Evolutionary conservation across 2,113 vertebrate genomes (phyloP).

Genomic region (Plestiodon gilberti): DNA sequence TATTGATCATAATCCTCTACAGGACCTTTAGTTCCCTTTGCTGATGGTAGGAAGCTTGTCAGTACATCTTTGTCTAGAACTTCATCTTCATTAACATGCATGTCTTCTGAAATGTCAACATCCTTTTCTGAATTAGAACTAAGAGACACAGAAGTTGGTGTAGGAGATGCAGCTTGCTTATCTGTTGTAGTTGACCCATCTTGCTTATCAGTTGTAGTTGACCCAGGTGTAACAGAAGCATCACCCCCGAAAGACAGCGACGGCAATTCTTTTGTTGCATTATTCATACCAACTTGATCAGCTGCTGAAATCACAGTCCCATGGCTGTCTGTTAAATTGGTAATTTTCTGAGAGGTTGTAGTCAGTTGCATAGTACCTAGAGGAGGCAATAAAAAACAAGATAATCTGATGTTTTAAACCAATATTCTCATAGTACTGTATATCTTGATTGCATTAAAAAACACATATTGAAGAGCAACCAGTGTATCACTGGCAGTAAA

Average conservation of each 20-base stretch:
- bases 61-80: conserved; percentile 47
- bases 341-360: fast-evolving
- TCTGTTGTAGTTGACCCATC: conserved; percentile 9
- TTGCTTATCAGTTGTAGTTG: conserved; percentile 31
- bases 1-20: conserved; percentile 61
- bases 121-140: conserved; percentile 54
- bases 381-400: conserved; percentile 34
- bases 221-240: background rate
- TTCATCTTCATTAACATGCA: conserved; percentile 71
- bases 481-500: background rate
- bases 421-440: background rate
- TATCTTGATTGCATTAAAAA: background rate
- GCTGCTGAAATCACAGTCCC: conserved; percentile 54
- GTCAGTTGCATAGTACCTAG: fast-evolving
- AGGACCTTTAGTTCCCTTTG: conserved; percentile 67
- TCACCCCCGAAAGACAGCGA: background rate
- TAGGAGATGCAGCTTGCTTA: background rate
- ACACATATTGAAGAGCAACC: background rate
- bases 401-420: background rate
- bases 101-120: conserved; percentile 66
- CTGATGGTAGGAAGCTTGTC: conserved; percentile 61
- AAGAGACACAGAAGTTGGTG: conserved; percentile 31
- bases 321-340: conserved; percentile 25
- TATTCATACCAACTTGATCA: conserved; percentile 16
- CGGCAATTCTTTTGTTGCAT: background rate